Evolutionary conservation across 2,797 vertebrate genomes (phyloP), one percentile per base, ranked within the genome.

Genomic region (Halcyon chelicuti): DNA sequence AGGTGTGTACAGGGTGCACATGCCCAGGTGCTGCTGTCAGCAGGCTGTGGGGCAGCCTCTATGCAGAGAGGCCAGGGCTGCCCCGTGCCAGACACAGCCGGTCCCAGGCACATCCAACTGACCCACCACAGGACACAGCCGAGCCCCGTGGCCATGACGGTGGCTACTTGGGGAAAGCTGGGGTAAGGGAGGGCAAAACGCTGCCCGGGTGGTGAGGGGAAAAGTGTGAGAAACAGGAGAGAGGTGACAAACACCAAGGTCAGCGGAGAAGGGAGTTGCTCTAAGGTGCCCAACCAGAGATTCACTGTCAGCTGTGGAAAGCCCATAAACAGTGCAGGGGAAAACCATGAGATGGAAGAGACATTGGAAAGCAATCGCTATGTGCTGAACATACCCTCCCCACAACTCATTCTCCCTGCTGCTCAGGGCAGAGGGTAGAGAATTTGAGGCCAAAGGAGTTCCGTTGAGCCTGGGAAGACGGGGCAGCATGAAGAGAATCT

Each of bases 281-380:
- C 14, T 26, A 26, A 14, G 12, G 21, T 21, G 6, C 29, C 37
- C 37, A 66, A 54, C 67, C 29, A 76, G 42, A 70, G 71, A n/a
- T 10, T 54, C 47, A n/a, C 19, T 26, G 10, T 0, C 17, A 17
- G 33, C 7, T 51, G 11, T 5, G 16, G 42, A 70, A 70, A 66
- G 16, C 14, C 22, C 55, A 14, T 7, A 2, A 2, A 1, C 1
- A 2, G 8, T 2, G 3, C 23, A 62, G 10, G 5, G 8, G 2
- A n/a, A 62, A 66, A 13, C 16, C 1, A 0, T 7, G 6, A 63
- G 39, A 77, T 10, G 12, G 13, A 83, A 70, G 20, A 73, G 17
- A 8, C 0, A 2, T 39, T 20, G 31, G 20, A 16, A 40, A 61
- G 31, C 72, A 91, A 82, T 23, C 2, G 3, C 42, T 25, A 3